Percentiles rank a stretch among this genome's conserved stretches.
phyloP scores from a whole-genome alignment of 2,113 vertebrate genomes.

The Otolemur garnettii region DNA sequence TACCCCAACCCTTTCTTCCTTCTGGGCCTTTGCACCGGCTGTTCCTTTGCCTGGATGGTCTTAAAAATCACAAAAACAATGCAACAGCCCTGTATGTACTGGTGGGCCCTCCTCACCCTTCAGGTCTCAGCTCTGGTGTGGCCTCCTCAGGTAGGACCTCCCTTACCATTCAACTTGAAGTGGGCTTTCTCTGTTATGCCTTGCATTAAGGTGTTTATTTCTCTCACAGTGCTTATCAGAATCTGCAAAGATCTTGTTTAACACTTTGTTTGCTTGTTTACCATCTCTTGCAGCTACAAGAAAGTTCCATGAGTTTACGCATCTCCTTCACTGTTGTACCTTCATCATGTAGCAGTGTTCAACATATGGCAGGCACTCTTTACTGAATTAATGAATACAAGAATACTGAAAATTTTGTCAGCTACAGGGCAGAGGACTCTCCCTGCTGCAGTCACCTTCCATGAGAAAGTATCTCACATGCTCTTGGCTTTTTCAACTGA shows the following conservation, averaged over 20 bases:
- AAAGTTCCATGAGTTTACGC: not conserved
- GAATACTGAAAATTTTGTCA: not conserved
- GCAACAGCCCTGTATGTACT: not conserved
- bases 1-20: not conserved
- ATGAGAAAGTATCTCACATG: not conserved
- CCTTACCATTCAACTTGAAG: not conserved
- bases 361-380: not conserved
- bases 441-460: not conserved
- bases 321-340: not conserved
- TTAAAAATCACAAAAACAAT: not conserved
- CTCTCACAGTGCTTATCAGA: not conserved
- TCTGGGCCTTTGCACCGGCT: not conserved
- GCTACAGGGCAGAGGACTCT: not conserved
- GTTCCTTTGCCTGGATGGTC: not conserved
- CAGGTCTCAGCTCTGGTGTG: not conserved
- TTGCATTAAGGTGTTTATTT: not conserved
- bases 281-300: not conserved
- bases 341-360: conserved; percentile 10
- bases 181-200: not conserved
- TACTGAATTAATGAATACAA: not conserved
- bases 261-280: conserved; percentile 4
- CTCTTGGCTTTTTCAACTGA: conserved; percentile 29
- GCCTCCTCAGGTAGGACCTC: not conserved
- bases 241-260: not conserved
- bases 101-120: not conserved